These are phyloP conservation scores for Orthonyx spaldingii DNA, from an alignment of 2,113 vertebrate species.

Conservation along the genomic window DNA sequence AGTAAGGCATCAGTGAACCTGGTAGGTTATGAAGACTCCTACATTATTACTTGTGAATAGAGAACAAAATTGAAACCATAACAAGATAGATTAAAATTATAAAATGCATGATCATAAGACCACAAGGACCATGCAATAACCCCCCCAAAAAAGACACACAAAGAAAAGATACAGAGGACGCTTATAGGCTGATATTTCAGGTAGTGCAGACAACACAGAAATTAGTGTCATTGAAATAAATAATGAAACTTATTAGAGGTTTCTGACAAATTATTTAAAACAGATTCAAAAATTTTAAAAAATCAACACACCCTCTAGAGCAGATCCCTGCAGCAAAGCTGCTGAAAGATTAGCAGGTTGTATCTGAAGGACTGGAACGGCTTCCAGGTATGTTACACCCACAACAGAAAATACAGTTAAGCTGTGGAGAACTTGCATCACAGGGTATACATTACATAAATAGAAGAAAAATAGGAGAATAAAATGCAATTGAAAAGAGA, in stretches of 20 bases:
- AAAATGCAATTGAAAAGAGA: neutral
- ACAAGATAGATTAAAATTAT: neutral
- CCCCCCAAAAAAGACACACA: fast-evolving
- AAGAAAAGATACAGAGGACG: neutral
- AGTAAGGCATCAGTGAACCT: neutral
- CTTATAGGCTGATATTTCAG: neutral
- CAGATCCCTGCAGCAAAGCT: neutral
- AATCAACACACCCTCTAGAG: neutral
- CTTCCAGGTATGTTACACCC: neutral
- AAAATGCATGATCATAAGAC: neutral
- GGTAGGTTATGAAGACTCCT: neutral
- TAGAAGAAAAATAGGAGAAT: neutral
- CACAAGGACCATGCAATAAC: neutral
- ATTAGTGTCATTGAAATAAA: neutral
- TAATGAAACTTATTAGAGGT: neutral
- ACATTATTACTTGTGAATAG: neutral
- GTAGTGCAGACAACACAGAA: neutral
- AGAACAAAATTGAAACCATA: neutral
- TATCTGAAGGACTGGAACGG: neutral
- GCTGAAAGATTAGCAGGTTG: neutral
- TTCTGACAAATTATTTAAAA: neutral
- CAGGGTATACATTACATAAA: neutral
- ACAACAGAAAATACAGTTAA: neutral
- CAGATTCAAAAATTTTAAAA: neutral
- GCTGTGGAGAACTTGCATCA: neutral